phyloP scores from a whole-genome alignment of 2,113 vertebrate species.

The Fregetta grallaria region DNA sequence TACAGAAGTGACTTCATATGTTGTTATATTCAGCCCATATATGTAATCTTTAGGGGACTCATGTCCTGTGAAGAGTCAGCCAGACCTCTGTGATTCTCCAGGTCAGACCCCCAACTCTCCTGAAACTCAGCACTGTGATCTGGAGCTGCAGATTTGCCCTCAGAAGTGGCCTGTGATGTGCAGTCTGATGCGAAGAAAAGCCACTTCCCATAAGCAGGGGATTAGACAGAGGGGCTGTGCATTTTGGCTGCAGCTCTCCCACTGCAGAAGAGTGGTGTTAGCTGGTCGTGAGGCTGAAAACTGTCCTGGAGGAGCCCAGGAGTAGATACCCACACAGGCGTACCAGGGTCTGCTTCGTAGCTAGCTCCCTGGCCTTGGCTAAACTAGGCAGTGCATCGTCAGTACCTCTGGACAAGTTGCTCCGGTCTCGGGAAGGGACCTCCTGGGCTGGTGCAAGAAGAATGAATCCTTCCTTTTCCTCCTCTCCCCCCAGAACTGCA shows the following conservation, averaged over 20 bases:
- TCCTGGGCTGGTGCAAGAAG: not conserved
- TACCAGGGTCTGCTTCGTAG: rapidly evolving
- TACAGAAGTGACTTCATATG: not conserved
- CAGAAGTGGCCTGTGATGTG: not conserved
- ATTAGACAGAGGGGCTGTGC: not conserved
- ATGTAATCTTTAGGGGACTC: not conserved
- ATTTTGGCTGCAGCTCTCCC: not conserved
- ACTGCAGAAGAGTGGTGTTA: not conserved
- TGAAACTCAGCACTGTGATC: not conserved
- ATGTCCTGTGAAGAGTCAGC: not conserved
- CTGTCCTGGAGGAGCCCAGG: not conserved
- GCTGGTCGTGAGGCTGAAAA: not conserved
- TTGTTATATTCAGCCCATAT: not conserved
- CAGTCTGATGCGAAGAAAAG: not conserved
- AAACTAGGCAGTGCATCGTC: not conserved
- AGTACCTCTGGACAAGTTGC: not conserved
- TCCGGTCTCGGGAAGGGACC: not conserved
- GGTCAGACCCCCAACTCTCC: not conserved
- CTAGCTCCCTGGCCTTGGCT: not conserved
- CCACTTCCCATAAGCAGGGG: rapidly evolving
- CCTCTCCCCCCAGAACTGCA: not conserved
- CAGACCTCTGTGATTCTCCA: not conserved
- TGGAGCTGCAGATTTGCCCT: not conserved
- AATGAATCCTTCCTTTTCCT: not conserved
- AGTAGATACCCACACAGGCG: not conserved